Evolutionary conservation across 2,888 invertebrate genomes (phyloP).

Genomic region (Notodonta dromedarius): DNA sequence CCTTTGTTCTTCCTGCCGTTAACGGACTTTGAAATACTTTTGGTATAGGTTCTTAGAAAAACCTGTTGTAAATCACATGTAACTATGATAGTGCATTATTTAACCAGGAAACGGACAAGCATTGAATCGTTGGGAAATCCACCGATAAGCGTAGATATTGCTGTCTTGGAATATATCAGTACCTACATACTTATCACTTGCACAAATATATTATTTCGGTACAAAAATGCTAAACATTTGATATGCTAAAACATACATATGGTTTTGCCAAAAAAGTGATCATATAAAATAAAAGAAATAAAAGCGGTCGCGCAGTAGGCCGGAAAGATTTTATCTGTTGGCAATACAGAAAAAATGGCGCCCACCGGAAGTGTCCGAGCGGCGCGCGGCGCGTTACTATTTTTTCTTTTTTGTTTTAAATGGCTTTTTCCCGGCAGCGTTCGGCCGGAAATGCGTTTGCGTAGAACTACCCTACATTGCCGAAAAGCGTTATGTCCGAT

Average conservation of each 20-base stretch:
- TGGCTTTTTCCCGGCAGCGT: slow-evolving; percentile 83
- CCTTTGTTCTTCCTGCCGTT: slow-evolving; percentile 3
- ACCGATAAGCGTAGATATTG: neutral
- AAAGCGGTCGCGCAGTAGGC: slow-evolving; percentile 80
- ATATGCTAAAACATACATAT: slow-evolving; percentile 45
- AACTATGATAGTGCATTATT: too few relatives aligned
- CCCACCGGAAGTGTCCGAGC: slow-evolving; percentile 85
- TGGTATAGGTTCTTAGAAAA: neutral
- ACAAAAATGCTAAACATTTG: too few relatives aligned
- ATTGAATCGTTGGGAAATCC: slow-evolving; percentile 15
- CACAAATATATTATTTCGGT: too few relatives aligned
- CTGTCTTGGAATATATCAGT: too few relatives aligned
- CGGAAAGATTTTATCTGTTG: slow-evolving; percentile 85
- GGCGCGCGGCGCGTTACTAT: slow-evolving; percentile 81
- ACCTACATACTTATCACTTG: too few relatives aligned
- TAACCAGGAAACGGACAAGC: neutral
- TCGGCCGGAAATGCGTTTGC: slow-evolving; percentile 84
- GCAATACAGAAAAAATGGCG: slow-evolving; percentile 85
- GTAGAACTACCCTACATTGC: slow-evolving; percentile 73
- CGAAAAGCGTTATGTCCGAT: slow-evolving; percentile 66
- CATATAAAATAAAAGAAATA: slow-evolving; percentile 73
- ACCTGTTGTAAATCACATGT: slow-evolving; percentile 17
- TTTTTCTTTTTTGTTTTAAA: slow-evolving; percentile 83
- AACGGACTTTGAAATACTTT: neutral
- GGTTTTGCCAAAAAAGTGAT: slow-evolving; percentile 73